Base-by-base conservation (phyloP, 2,888 invertebrate genomes). In the Clepsis dumicolana region DNA sequence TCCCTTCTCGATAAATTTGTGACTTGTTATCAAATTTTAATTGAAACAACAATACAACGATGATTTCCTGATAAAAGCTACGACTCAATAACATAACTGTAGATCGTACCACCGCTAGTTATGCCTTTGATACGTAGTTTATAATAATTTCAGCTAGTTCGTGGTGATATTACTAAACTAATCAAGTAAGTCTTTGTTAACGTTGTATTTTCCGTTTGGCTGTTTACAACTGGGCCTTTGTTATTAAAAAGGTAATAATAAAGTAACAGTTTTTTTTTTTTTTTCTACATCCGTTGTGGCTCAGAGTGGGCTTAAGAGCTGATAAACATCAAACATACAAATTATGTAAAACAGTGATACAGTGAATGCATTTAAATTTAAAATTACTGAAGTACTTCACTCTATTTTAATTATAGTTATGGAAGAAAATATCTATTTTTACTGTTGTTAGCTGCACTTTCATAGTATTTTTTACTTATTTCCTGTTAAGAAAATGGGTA, bases 11-110 rank as follows among this genome's bases (percentile, higher is more conserved):
- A 63, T 52, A 29, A 52, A 63, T 64, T 62, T 64, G 59, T 59
- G 59, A 64, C 59, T 74, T 78, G 80, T 78, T 81, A 81, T 79
- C 76, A 71, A 64, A 54, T 62, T 63, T 67, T 74, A 72, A 74
- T 75, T 78, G 61, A 54, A 75, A 24, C 71, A 71, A 61, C n/a
- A 71, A 54, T 69, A 59, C 57, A 73, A 73, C 64, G 73, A 75
- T 68, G 68, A 32, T 59, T 59, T 68, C 68, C 44, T 68, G 68
- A 68, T 68, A 68, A 64, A 63, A 68, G 59, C n/a, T 25, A 64
- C 48, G n/a, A 41, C 16, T 68, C 56, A 56, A 67, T 63, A 62
- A 62, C 41, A 50, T 59, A 62, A 52, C 27, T 64, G 56, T 44
- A 53, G 10, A 24, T 57, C 56, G 32, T 64, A 68, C 68, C 68